A percentile compares a stretch with the other conserved stretches of the same genome.
Evolutionary conservation across 2,888 invertebrate genomes (phyloP).

Genomic region (Drosophila glabriapex): DNA sequence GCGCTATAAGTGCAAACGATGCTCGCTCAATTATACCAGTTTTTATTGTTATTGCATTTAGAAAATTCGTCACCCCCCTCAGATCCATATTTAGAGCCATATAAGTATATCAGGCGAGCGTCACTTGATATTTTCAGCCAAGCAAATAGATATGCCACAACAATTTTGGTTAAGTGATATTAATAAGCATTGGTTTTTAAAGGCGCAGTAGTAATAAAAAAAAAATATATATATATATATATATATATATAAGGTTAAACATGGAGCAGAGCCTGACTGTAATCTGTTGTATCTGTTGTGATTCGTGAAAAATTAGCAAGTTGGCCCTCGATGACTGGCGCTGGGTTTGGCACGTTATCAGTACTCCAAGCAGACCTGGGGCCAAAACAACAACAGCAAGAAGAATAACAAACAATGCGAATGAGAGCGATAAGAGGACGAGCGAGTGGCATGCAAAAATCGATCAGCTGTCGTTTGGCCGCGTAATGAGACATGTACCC

Average conservation of each 20-base stretch:
- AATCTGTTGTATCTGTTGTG: conserved; percentile 42
- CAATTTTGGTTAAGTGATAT: conserved; percentile 52
- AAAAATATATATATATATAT: neutral
- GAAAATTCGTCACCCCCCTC: conserved; percentile 11
- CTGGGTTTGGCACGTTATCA: conserved; percentile 45
- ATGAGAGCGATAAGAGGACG: conserved; percentile 41
- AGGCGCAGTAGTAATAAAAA: conserved; percentile 33
- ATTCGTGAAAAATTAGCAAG: conserved; percentile 50
- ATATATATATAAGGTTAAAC: neutral
- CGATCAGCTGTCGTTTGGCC: conserved; percentile 70
- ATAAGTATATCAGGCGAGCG: conserved; percentile 30
- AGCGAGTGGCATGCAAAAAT: conserved; percentile 72
- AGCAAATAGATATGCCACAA: conserved; percentile 16
- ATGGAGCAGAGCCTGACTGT: conserved; percentile 9
- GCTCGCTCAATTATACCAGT: conserved; percentile 60
- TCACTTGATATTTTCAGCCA: conserved; percentile 40
- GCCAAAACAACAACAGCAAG: conserved; percentile 5
- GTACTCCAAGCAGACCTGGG: conserved; percentile 10
- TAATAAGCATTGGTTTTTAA: conserved; percentile 34
- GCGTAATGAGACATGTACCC: conserved; percentile 61
- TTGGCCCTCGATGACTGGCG: conserved; percentile 44
- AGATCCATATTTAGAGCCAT: conserved; percentile 4
- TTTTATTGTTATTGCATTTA: conserved; percentile 74
- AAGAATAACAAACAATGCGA: conserved; percentile 40
- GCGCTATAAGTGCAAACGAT: conserved; percentile 41